Conservation (phyloP, 2,797 vertebrate genomes). For the Limosa lapponica region DNA sequence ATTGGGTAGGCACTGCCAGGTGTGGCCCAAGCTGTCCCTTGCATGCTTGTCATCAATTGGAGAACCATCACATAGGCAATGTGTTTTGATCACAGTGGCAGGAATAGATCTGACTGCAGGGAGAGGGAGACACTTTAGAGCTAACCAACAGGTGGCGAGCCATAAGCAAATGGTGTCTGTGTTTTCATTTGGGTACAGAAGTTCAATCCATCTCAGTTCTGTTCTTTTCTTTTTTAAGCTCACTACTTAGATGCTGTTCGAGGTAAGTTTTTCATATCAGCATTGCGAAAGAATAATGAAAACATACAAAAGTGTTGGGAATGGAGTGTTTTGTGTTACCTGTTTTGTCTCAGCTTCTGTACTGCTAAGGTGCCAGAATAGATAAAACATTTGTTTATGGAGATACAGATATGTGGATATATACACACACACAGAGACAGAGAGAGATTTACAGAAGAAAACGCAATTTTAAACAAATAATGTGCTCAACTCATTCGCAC, state of each 20-base stretch:
- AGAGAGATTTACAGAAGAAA: neutral
- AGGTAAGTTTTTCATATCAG: constrained; percentile 78
- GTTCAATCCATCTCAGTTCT: constrained; percentile 68
- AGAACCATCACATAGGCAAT: neutral
- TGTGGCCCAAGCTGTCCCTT: neutral
- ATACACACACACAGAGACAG: neutral
- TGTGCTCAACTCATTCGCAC: neutral
- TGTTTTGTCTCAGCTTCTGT: neutral
- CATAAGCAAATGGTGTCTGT: constrained; percentile 46
- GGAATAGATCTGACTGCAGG: neutral
- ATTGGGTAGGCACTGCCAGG: neutral
- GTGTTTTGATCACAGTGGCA: neutral
- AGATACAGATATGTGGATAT: neutral
- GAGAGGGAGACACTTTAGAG: neutral
- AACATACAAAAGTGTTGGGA: neutral
- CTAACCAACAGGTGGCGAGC: constrained; percentile 51
- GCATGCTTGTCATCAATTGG: neutral
- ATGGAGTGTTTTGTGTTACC: neutral
- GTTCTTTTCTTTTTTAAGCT: constrained; percentile 77
- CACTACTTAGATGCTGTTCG: constrained; percentile 88
- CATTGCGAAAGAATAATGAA: constrained; percentile 5
- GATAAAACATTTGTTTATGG: neutral
- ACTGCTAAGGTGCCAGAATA: neutral
- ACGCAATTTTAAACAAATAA: neutral
- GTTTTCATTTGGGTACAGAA: constrained; percentile 63